These are phyloP conservation scores for Thomomys bottae DNA, from an alignment of 2,113 vertebrate species.

Conservation along the genomic window DNA sequence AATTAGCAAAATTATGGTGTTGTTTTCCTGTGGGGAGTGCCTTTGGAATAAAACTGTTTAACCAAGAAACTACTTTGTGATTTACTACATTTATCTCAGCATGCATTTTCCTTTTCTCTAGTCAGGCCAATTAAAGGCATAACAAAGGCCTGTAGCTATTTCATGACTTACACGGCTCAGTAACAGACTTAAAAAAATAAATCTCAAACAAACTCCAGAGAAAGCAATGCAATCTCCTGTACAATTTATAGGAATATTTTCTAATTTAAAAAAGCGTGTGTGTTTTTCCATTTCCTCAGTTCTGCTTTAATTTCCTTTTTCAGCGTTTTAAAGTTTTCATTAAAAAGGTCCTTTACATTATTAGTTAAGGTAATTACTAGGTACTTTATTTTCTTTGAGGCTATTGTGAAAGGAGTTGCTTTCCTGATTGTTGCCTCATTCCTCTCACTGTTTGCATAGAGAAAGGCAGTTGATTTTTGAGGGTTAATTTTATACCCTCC, in stretches of 20 bases:
- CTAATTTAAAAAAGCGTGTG: not conserved
- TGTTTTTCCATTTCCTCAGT: too few species aligned
- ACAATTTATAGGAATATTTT: not conserved
- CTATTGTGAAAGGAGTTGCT: too few species aligned
- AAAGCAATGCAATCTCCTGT: not conserved
- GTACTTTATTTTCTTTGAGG: too few species aligned
- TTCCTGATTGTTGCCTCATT: too few species aligned
- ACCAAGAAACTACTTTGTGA: conserved; percentile 18
- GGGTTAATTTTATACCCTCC: too few species aligned
- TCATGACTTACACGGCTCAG: not conserved
- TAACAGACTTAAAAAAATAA: not conserved
- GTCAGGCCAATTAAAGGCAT: conserved; percentile 18
- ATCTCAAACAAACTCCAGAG: not conserved
- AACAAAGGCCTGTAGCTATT: conserved; percentile 14
- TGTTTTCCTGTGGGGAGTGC: not conserved
- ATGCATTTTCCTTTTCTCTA: conserved; percentile 33
- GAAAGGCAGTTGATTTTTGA: too few species aligned
- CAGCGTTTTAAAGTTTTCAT: too few species aligned
- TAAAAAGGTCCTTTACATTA: too few species aligned
- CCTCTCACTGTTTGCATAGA: too few species aligned
- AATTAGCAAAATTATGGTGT: conserved; percentile 61
- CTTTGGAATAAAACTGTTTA: conserved; percentile 73
- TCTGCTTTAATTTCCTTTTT: too few species aligned
- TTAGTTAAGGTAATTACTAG: too few species aligned
- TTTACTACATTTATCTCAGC: conserved; percentile 52